Conservation (phyloP, 2,888 invertebrate species). For the Scaptomyza tumidula region DNA sequence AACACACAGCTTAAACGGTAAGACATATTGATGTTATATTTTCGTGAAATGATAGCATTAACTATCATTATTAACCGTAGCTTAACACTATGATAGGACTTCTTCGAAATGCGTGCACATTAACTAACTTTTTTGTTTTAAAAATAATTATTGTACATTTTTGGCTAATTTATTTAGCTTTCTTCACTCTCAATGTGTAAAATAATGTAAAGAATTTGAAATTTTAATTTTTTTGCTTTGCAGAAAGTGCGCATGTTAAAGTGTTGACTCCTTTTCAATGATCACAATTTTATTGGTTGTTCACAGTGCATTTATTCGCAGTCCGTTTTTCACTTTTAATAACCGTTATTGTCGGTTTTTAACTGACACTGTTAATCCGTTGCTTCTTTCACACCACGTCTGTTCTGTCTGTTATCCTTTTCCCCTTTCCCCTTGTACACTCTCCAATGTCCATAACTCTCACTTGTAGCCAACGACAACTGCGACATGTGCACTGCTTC, state of each 20-base stretch:
- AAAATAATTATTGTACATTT: background rate
- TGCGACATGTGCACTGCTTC: slow-evolving; percentile 75
- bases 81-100: background rate
- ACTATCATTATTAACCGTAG: no score
- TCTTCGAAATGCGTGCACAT: no score
- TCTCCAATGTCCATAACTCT: slow-evolving; percentile 39
- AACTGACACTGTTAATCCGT: slow-evolving; percentile 22
- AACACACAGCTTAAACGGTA: background rate
- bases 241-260: no score
- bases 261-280: no score
- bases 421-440: slow-evolving; percentile 9
- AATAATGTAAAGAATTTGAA: no score
- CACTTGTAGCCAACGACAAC: slow-evolving; percentile 39
- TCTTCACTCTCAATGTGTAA: no score
- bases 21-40: no score
- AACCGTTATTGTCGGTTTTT: slow-evolving; percentile 9
- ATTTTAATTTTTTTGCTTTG: no score
- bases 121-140: background rate
- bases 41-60: background rate
- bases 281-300: slow-evolving; percentile 18
- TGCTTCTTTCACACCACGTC: background rate
- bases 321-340: slow-evolving; percentile 1
- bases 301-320: slow-evolving; percentile 20
- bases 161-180: background rate
- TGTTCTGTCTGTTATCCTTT: slow-evolving; percentile 25